Base-by-base conservation (phyloP, 2,797 vertebrate species). In the Podarcis lilfordi region DNA sequence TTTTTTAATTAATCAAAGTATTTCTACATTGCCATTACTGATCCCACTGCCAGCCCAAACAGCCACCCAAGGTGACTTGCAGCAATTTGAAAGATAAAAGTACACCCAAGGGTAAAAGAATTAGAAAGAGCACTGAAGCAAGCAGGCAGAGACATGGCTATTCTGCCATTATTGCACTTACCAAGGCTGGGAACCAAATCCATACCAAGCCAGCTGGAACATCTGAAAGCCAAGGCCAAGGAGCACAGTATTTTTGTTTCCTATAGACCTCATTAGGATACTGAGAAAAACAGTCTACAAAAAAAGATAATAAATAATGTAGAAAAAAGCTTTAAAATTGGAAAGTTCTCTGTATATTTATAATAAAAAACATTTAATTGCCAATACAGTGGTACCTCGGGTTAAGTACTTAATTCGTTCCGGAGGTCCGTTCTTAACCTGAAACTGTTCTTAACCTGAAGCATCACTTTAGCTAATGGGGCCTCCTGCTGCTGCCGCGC, bases 181-280 rank as follows among this genome's bases (percentile, higher is more conserved):
- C 98, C 98, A 99, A 91, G 98, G 96, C 94, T 98, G 98, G n/a
- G 98, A 98, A 93, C 98, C 98, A 85, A 99, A 97, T 91, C 98
- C 98, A 45, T 99, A 99, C 98, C 98, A 99, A 93, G 97, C 97
- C 94, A 99, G 91, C 94, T 99, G 98, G 86, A 98, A 95, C 86
- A 98, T 97, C 76, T 99, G 98, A 96, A 99, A 99, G 69, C 98
- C 98, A 90, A 99, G 96, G 77, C 98, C 98, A 95, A 99, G 95
- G 29, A 99, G 98, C 89, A 99, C 98, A 0, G 98, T 99, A 91
- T 99, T 99, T 96, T 99, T 99, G 92, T 98, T 98, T n/a, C 98
- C 99, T 91, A 99, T 96, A 21, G 98, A 98, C 90, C 97, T 98
- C 98, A 99, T 99, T 93, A 98, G 96, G 87, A 98, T 95, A 81